A percentile compares a stretch with the other conserved stretches of the same genome.
Evolutionary conservation across 2,797 vertebrate genomes (phyloP).

Genomic region (Notoglanidium macrostoma): DNA sequence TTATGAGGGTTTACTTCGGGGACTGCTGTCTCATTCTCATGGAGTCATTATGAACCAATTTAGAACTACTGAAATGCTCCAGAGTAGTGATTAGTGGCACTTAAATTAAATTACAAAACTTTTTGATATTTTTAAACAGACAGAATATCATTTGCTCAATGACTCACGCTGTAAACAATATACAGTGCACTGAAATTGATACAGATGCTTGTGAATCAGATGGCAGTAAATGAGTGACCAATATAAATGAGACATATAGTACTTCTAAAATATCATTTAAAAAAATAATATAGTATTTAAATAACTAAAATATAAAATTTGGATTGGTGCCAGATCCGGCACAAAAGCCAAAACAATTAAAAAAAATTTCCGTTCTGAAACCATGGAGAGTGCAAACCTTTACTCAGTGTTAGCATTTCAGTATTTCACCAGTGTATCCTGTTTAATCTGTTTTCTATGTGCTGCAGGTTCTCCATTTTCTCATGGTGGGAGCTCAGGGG

Average conservation of each 20-base stretch:
- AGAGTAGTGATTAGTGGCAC: neutral
- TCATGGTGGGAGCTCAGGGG: slow-evolving; percentile 71
- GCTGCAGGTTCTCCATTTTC: slow-evolving; percentile 68
- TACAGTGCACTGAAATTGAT: too few species aligned
- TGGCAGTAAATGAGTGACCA: neutral
- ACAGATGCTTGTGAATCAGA: neutral
- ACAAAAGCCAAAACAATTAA: too few species aligned
- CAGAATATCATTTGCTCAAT: neutral
- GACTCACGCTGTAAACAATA: neutral
- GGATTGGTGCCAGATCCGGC: neutral
- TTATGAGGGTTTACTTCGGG: slow-evolving; percentile 7
- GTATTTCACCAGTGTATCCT: neutral
- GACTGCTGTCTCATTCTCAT: neutral
- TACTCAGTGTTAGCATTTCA: neutral
- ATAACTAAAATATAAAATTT: neutral
- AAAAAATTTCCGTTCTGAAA: neutral
- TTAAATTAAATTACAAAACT: slow-evolving; percentile 3
- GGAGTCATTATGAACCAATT: neutral
- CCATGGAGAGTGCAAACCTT: neutral
- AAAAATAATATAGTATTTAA: neutral
- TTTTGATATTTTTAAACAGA: neutral
- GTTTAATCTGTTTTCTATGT: slow-evolving; percentile 15
- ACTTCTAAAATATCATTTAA: neutral
- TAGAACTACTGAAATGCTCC: neutral
- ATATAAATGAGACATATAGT: neutral